These are phyloP conservation scores for Chaetops frenatus DNA, from an alignment of 2,113 vertebrate genomes.

Conservation along the genomic window DNA sequence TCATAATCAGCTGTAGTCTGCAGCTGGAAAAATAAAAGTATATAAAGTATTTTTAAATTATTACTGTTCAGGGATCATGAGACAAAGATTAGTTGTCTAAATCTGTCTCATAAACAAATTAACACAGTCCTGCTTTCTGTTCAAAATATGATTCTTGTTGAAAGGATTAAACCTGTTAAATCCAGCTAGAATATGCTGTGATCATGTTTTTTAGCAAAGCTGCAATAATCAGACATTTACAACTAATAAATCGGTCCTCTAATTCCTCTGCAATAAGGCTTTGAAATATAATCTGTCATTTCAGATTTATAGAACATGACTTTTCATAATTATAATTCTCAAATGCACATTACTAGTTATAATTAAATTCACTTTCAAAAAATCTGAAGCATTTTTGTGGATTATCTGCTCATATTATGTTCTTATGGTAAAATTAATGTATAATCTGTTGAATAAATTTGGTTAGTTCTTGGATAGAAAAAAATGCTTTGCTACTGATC, in stretches of 20 bases:
- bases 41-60: conserved; percentile 46
- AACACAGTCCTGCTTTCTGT: conserved; percentile 61
- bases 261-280: conserved; percentile 76
- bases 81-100: conserved; percentile 62
- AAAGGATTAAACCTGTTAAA: conserved; percentile 72
- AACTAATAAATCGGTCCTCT: conserved; percentile 75
- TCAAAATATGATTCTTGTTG: conserved; percentile 58
- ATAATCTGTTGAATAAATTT: conserved; percentile 72
- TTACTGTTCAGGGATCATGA: conserved; percentile 44
- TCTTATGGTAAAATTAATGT: conserved; percentile 70
- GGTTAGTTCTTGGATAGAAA: conserved; percentile 54
- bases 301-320: conserved; percentile 73
- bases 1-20: not conserved
- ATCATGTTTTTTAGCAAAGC: conserved; percentile 70
- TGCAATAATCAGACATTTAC: conserved; percentile 76
- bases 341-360: conserved; percentile 67
- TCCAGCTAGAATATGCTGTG: conserved; percentile 66
- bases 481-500: conserved; percentile 46
- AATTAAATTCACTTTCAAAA: conserved; percentile 80
- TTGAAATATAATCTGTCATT: conserved; percentile 80
- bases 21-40: not conserved
- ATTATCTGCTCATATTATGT: conserved; percentile 69
- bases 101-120: conserved; percentile 72
- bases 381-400: conserved; percentile 66
- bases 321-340: conserved; percentile 76